These are phyloP conservation scores for Otolemur garnettii DNA, from an alignment of 2,113 vertebrate species.

Conservation along the genomic window DNA sequence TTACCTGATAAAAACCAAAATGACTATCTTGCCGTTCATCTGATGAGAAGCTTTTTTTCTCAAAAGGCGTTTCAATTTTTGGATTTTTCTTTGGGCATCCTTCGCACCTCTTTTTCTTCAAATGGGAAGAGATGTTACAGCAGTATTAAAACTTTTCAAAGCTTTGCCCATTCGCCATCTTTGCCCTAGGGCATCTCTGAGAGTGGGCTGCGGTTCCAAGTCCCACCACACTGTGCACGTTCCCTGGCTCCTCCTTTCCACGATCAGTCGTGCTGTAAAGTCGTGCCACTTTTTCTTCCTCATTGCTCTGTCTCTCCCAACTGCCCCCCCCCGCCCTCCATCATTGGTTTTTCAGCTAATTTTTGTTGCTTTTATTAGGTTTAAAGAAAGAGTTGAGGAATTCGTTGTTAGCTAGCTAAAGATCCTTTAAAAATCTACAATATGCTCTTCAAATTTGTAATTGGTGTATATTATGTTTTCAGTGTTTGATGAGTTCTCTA, in stretches of 20 bases:
- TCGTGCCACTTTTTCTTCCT: neutral
- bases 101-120: neutral
- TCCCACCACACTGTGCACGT: rapidly evolving
- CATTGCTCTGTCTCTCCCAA: neutral
- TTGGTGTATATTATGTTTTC: neutral
- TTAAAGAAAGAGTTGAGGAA: neutral
- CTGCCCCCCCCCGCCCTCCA: rapidly evolving
- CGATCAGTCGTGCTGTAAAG: rapidly evolving
- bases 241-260: neutral
- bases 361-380: neutral
- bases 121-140: neutral
- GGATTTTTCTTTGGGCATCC: no score
- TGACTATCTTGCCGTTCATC: neutral
- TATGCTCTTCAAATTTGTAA: neutral
- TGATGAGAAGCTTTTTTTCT: neutral
- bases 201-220: neutral
- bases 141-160: neutral
- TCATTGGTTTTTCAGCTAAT: neutral
- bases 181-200: neutral
- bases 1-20: neutral
- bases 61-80: neutral
- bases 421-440: neutral
- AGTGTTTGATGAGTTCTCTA: neutral
- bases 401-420: neutral
- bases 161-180: rapidly evolving